These are phyloP conservation scores for Rissa tridactyla DNA, from an alignment of 2,113 vertebrate species.

Conservation along the genomic window DNA sequence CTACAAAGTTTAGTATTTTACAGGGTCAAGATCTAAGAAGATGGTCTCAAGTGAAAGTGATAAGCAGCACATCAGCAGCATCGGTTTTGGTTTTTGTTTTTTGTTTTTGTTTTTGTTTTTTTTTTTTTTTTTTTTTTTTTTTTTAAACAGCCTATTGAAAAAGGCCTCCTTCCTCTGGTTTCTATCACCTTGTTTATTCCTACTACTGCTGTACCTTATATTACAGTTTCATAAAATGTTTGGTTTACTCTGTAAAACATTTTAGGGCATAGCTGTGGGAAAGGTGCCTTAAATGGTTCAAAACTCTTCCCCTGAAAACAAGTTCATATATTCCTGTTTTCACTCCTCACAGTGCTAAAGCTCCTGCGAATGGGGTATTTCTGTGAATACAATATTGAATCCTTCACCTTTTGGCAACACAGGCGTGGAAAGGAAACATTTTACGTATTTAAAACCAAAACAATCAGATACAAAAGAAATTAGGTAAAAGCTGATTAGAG, in stretches of 20 bases:
- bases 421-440: background rate
- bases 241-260: background rate
- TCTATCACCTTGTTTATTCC: background rate
- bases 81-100: too few species aligned
- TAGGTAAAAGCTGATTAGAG: slow-evolving; percentile 1
- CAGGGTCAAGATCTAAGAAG: background rate
- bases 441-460: background rate
- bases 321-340: background rate
- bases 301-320: background rate
- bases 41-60: background rate
- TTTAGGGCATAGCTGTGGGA: background rate
- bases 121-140: background rate
- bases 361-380: background rate
- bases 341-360: background rate
- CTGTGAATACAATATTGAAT: background rate
- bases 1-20: background rate
- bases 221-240: background rate
- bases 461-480: background rate
- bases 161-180: background rate
- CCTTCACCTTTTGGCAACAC: background rate
- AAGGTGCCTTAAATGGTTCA: background rate
- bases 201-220: background rate
- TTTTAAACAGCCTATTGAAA: background rate
- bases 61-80: background rate
- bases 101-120: background rate